Evolutionary conservation across 2,888 invertebrate species (phyloP), one percentile per base, ranked within the genome.

Genomic region (Halocaridina rubra): DNA sequence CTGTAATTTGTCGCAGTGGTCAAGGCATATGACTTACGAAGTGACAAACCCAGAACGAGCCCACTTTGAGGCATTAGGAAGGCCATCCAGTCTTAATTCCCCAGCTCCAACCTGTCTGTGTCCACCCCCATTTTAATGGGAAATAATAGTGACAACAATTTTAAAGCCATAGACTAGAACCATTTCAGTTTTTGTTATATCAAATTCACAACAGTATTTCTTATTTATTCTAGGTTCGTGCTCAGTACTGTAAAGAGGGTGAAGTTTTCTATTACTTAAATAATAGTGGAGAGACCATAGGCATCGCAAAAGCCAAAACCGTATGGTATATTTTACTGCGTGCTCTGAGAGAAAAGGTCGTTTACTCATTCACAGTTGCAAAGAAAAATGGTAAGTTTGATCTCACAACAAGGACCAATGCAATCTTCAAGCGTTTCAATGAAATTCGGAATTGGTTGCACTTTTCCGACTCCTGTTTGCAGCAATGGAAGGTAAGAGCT

Each of bases 221-320:
- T 53, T 53, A 0, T 53, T 53, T 53, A 16, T 53, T 53, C 24
- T 67, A 82, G 82, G 39, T 78, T 16, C 57, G 78, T 22, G 19
- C 7, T 3, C 16, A 22, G 2, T 22, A 3, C 1, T 16, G 64
- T 24, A 53, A 16, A 22, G 82, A 92, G 88, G 92, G 92, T 2
- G 91, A 91, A 86, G 92, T 92, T 1, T 86, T 92, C 16, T 91
- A 91, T 88, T 91, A 91, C 89, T 81, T 91, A 22, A 91, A 91
- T 85, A 87, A 86, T 3, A 75, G 89, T 8, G 88, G 89, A n/a
- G 32, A 72, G 3, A 91, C 91, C 16, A 90, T 92, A 75, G 92
- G 92, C 32, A 84, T 92, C 3, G 89, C 91, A n/a, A 92, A 92
- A 89, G 91, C 91, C 89, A 92, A 92, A 89, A 91, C 91, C n/a